Evolutionary conservation across 2,888 invertebrate species (phyloP).

Genomic region (Ornithoptera priamus): DNA sequence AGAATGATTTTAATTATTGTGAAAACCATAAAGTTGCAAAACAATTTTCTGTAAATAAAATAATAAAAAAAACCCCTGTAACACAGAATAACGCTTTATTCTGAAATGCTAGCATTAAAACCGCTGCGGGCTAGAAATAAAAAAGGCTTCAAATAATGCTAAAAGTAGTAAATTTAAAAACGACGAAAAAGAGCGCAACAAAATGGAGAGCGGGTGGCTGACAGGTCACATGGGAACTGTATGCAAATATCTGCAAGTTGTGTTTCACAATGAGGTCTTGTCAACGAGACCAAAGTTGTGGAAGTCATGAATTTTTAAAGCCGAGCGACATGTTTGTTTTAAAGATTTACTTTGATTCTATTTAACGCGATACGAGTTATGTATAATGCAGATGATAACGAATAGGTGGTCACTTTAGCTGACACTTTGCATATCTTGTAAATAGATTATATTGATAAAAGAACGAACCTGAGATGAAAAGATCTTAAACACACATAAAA

Average conservation of each 20-base stretch:
- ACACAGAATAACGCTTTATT: background rate
- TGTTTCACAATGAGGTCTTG: slow-evolving; percentile 53
- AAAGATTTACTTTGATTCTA: slow-evolving; percentile 4
- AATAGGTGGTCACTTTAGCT: too few relatives aligned
- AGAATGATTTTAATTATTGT: too few relatives aligned
- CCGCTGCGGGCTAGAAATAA: background rate
- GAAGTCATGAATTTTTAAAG: slow-evolving; percentile 31
- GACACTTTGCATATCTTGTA: too few relatives aligned
- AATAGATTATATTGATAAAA: too few relatives aligned
- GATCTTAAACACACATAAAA: too few relatives aligned
- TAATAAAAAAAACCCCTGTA: background rate
- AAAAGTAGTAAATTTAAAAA: slow-evolving; percentile 35
- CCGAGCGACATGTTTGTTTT: slow-evolving; percentile 18
- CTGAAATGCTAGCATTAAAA: background rate
- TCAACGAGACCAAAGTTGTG: slow-evolving; percentile 40
- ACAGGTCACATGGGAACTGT: slow-evolving; percentile 62
- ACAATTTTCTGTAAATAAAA: background rate
- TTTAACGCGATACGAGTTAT: background rate
- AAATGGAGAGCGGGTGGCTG: slow-evolving; percentile 40
- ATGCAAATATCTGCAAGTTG: slow-evolving; percentile 56
- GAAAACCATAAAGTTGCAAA: background rate
- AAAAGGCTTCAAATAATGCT: slow-evolving; percentile 15
- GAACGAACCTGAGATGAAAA: too few relatives aligned
- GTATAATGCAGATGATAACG: too few relatives aligned
- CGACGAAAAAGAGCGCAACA: slow-evolving; percentile 41